phyloP scores from a whole-genome alignment of 2,113 vertebrate genomes.

The Sturnira hondurensis region DNA sequence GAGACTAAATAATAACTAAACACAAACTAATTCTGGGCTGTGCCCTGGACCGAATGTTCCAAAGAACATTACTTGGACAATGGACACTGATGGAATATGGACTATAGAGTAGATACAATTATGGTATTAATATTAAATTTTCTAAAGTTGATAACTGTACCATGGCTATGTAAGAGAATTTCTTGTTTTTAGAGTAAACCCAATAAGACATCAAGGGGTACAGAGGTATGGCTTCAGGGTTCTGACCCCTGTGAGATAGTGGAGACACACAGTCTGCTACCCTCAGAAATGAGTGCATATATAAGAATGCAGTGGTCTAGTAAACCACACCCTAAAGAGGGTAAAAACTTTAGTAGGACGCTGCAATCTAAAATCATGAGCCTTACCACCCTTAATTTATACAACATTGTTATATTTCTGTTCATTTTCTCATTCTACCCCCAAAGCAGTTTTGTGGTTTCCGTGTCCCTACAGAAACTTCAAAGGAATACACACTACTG shows the following conservation, averaged over 20 bases:
- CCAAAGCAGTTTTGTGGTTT: not conserved
- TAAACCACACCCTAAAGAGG: accelerated
- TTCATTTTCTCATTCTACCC: not conserved
- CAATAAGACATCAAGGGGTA: not conserved
- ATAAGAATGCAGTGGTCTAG: not conserved
- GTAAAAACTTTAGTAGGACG: not conserved
- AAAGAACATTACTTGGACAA: accelerated
- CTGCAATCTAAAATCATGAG: not conserved
- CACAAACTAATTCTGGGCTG: not conserved
- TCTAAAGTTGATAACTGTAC: not conserved
- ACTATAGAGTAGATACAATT: not conserved
- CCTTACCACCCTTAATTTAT: not conserved
- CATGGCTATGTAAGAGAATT: not conserved
- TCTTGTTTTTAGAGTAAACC: not conserved
- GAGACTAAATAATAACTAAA: not conserved
- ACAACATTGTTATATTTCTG: not conserved
- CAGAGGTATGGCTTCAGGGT: not conserved
- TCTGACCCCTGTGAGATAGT: not conserved
- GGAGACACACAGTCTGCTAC: not conserved
- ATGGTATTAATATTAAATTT: not conserved
- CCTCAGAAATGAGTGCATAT: not conserved
- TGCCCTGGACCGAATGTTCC: not conserved
- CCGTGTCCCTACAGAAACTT: not conserved
- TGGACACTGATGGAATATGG: not conserved
- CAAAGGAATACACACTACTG: not conserved